Evolutionary conservation across 2,888 invertebrate species (phyloP).

Genomic region (Dolichomitus sp.): DNA sequence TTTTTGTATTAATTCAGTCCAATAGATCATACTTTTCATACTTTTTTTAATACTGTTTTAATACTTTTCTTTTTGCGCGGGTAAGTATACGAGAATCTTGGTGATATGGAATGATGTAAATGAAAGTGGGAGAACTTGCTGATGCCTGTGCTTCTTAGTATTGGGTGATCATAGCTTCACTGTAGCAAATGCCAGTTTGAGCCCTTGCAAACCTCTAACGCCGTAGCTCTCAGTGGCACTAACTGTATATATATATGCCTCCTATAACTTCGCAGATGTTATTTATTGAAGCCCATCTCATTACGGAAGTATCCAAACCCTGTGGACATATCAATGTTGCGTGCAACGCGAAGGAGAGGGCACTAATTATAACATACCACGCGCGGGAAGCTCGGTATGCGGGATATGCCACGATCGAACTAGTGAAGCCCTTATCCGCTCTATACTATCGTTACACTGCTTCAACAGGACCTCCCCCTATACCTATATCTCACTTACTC

Average conservation of each 20-base stretch:
- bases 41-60: no score
- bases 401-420: slow-evolving; percentile 68
- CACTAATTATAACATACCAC: slow-evolving; percentile 81
- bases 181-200: not conserved
- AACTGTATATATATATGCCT: not conserved
- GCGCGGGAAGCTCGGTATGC: slow-evolving; percentile 74
- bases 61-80: no score
- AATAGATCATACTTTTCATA: no score
- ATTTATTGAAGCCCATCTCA: slow-evolving; percentile 34
- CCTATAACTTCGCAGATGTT: not conserved
- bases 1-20: no score
- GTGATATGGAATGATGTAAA: slow-evolving; percentile 3
- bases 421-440: slow-evolving; percentile 1
- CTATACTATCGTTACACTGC: slow-evolving; percentile 24
- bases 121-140: not conserved
- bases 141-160: slow-evolving; percentile 1
- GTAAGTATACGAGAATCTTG: slow-evolving; percentile 28
- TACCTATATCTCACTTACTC: slow-evolving; percentile 4
- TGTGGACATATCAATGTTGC: slow-evolving; percentile 75
- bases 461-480: not conserved
- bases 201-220: not conserved
- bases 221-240: not conserved
- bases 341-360: slow-evolving; percentile 70
- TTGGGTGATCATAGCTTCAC: not conserved
- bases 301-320: slow-evolving; percentile 73